Evolutionary conservation across 2,797 vertebrate genomes (phyloP).

Genomic region (Pangasius macronema): DNA sequence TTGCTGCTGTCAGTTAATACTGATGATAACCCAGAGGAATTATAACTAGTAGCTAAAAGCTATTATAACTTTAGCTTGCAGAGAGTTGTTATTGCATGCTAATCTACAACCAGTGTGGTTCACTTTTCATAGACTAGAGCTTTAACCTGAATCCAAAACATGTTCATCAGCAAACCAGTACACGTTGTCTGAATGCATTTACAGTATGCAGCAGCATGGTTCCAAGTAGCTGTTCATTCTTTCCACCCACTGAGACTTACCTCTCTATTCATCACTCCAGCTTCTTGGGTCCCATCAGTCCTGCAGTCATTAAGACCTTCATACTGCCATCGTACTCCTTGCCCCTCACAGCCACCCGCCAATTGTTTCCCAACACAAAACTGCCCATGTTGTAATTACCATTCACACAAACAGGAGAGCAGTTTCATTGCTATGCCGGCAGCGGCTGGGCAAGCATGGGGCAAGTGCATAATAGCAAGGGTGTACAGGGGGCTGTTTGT

Average conservation of each 20-base stretch:
- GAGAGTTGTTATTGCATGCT: slow-evolving; percentile 9
- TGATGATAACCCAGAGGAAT: slow-evolving; percentile 23
- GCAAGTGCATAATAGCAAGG: slow-evolving; percentile 88
- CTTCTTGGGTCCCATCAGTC: slow-evolving; percentile 63
- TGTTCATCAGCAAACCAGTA: slow-evolving; percentile 4
- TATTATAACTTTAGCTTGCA: slow-evolving; percentile 1
- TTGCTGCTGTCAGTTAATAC: neutral
- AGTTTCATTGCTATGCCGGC: slow-evolving; percentile 94
- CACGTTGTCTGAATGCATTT: slow-evolving; percentile 9
- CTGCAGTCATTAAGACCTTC: slow-evolving; percentile 57
- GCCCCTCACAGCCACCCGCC: slow-evolving; percentile 53
- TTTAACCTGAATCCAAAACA: slow-evolving; percentile 19
- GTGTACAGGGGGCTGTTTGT: slow-evolving; percentile 72
- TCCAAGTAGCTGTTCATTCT: slow-evolving; percentile 37
- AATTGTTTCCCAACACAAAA: slow-evolving; percentile 93
- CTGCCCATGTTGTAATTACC: slow-evolving; percentile 99
- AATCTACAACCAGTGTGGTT: neutral
- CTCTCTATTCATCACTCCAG: slow-evolving; percentile 60
- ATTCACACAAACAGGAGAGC: slow-evolving; percentile 86
- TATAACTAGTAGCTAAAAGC: neutral
- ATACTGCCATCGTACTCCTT: slow-evolving; percentile 36
- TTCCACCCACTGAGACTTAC: slow-evolving; percentile 34
- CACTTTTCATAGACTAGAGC: neutral
- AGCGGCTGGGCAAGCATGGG: slow-evolving; percentile 81
- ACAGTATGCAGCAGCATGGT: slow-evolving; percentile 35